Percentiles rank a stretch among this genome's conserved stretches.
These are phyloP conservation scores for Neoitamus cyanurus DNA, from an alignment of 2,888 invertebrate genomes.

Conservation along the genomic window DNA sequence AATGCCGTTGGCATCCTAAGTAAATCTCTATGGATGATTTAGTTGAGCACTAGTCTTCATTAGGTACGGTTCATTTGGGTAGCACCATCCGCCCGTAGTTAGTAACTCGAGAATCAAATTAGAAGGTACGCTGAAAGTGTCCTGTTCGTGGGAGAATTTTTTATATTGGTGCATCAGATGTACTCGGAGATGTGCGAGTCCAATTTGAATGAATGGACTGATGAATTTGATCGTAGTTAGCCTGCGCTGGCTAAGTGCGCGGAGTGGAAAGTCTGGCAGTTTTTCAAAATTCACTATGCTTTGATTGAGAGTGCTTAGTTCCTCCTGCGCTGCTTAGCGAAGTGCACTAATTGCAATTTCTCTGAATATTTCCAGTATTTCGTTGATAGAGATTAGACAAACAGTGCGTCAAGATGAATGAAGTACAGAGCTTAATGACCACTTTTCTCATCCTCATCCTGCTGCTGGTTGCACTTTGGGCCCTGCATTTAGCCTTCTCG, in stretches of 20 bases:
- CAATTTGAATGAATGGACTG: background rate
- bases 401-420: constrained; percentile 26
- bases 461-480: background rate
- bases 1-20: background rate
- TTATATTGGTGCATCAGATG: background rate
- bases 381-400: background rate
- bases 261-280: background rate
- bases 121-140: background rate
- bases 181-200: background rate
- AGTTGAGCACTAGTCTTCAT: constrained; percentile 48
- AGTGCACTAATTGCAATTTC: background rate
- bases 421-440: constrained; percentile 32
- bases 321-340: background rate
- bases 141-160: background rate
- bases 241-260: background rate
- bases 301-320: background rate
- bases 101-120: background rate
- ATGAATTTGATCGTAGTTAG: background rate
- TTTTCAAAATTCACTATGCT: background rate
- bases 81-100: background rate
- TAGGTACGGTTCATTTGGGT: constrained; percentile 26
- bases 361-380: background rate
- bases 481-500: constrained; percentile 1
- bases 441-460: constrained; percentile 26
- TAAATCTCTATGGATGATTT: constrained; percentile 35